These are phyloP conservation scores for Ivindomyrus marchei DNA, from an alignment of 2,113 vertebrate genomes.

Conservation along the genomic window DNA sequence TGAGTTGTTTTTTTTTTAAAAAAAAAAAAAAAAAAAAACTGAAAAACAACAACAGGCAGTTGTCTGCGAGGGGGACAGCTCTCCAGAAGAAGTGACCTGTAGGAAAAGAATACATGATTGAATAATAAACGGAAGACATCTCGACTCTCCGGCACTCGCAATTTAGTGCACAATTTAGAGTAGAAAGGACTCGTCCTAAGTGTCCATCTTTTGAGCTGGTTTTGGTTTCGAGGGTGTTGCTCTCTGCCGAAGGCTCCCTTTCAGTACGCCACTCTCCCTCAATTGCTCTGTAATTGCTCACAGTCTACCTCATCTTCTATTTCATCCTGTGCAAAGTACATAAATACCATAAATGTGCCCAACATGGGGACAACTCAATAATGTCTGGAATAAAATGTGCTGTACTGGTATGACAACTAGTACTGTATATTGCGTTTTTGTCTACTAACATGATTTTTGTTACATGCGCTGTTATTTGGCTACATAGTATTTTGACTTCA, in stretches of 20 bases:
- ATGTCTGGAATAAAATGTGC: conserved; percentile 50
- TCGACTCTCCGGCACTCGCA: conserved; percentile 25
- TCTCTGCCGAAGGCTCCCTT: conserved; percentile 35
- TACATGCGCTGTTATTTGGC: background rate
- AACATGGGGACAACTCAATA: conserved; percentile 33
- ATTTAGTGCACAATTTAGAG: conserved; percentile 38
- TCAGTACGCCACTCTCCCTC: conserved; percentile 34
- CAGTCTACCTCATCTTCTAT: conserved; percentile 45
- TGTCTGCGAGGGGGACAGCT: background rate
- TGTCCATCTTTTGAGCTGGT: conserved; percentile 39
- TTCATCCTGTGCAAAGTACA: conserved; percentile 60
- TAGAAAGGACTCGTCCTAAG: conserved; percentile 44
- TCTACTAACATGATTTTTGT: background rate
- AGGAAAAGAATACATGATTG: conserved; percentile 18
- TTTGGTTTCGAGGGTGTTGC: conserved; percentile 43
- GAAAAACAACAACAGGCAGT: background rate
- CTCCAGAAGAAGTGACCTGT: conserved; percentile 13
- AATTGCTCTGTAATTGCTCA: conserved; percentile 57
- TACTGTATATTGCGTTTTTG: background rate
- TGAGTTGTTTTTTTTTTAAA: background rate
- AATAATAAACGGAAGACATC: conserved; percentile 34
- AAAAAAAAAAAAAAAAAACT: background rate
- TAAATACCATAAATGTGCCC: conserved; percentile 53
- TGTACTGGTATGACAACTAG: conserved; percentile 55
- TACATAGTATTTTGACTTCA: background rate